Evolutionary conservation across 1,140 invertebrate species (phyloP).

Genomic region (Solenopsis invicta): DNA sequence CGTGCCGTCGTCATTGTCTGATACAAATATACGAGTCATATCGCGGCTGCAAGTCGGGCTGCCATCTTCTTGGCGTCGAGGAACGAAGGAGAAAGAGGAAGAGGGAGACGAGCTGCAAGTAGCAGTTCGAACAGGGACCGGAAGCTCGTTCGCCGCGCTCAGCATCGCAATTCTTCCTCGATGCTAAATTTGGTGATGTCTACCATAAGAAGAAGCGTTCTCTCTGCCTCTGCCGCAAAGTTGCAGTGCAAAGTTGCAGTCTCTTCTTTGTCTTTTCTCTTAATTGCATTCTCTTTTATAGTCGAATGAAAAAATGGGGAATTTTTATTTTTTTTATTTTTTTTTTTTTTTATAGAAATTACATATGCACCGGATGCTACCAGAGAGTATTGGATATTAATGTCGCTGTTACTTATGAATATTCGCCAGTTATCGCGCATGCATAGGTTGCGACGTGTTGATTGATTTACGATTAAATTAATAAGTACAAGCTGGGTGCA

Average conservation of each 20-base stretch:
- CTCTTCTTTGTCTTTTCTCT: background rate
- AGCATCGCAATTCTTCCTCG: slow-evolving; percentile 26
- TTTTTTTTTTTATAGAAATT: slow-evolving; percentile 33
- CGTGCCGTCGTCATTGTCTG: slow-evolving; percentile 16
- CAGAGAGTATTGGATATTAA: slow-evolving; percentile 30
- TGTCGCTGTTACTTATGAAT: slow-evolving; percentile 34
- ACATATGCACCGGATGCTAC: slow-evolving; percentile 12
- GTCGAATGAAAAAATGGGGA: no score
- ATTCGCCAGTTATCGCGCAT: slow-evolving; percentile 20
- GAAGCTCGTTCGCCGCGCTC: slow-evolving; percentile 16
- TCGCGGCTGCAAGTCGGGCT: slow-evolving; percentile 19
- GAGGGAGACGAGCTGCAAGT: background rate
- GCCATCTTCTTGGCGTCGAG: slow-evolving; percentile 25
- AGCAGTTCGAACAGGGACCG: slow-evolving; percentile 17
- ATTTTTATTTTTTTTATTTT: no score
- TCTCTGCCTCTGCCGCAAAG: no score
- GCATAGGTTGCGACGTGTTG: slow-evolving; percentile 32
- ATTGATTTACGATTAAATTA: slow-evolving; percentile 63
- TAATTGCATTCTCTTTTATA: background rate
- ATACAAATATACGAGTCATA: slow-evolving; percentile 35
- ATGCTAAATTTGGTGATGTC: slow-evolving; percentile 17
- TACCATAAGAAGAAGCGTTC: background rate
- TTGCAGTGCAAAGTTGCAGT: background rate
- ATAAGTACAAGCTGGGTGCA: slow-evolving; percentile 38
- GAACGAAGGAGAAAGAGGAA: background rate